Conservation (phyloP, 2,113 vertebrate genomes). For the Gobiocypris rarus region DNA sequence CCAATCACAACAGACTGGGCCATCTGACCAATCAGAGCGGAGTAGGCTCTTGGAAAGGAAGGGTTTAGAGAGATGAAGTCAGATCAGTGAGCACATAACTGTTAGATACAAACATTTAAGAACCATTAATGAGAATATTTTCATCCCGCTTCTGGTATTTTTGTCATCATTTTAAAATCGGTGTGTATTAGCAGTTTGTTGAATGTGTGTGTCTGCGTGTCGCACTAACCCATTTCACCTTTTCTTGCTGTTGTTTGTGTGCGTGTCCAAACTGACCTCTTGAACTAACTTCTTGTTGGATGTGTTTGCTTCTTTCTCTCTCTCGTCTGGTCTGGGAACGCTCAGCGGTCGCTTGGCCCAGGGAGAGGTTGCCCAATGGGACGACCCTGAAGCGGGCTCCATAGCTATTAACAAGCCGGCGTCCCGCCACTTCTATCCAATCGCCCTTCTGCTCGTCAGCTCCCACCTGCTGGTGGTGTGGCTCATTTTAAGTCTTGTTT, state of each 20-base stretch:
- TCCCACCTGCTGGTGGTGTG: conserved; percentile 99
- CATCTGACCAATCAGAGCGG: not conserved
- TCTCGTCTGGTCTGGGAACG: conserved; percentile 75
- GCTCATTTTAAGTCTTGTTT: conserved; percentile 99
- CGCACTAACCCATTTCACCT: conserved; percentile 51
- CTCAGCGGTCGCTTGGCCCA: conserved; percentile 92
- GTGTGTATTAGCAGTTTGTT: not conserved
- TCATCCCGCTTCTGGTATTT: not conserved
- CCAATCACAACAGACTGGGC: not conserved
- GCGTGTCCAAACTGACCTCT: conserved; percentile 24
- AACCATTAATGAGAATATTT: not conserved
- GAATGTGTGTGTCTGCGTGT: not conserved
- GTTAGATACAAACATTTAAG: not conserved
- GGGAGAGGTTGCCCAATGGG: conserved; percentile 90
- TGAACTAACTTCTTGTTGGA: not conserved
- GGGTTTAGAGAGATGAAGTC: too few species aligned
- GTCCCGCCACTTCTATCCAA: conserved; percentile 99
- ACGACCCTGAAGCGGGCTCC: conserved; percentile 94
- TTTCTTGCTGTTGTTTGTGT: conserved; percentile 68
- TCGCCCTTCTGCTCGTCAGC: conserved; percentile 99
- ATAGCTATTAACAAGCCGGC: conserved; percentile 95
- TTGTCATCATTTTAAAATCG: not conserved
- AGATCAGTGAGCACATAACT: too few species aligned
- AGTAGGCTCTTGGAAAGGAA: too few species aligned
- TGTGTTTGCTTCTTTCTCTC: conserved; percentile 52